phyloP scores from a whole-genome alignment of 2,888 invertebrate species.

The Microctonus brassicae region DNA sequence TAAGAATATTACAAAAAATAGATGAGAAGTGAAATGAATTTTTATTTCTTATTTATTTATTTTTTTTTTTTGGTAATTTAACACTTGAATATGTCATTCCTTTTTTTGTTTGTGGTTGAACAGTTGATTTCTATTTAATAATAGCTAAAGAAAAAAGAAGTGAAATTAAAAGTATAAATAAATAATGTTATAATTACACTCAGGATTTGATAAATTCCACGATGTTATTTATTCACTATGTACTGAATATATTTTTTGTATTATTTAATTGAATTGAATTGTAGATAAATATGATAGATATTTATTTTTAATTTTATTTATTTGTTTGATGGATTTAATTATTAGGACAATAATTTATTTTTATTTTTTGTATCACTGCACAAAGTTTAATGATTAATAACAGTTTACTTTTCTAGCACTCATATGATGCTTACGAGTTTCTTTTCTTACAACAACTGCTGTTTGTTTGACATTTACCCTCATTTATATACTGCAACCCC shows the following conservation, averaged over 20 bases:
- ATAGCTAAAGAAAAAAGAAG: no score
- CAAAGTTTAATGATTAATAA: slow-evolving; percentile 7
- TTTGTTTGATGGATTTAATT: neutral
- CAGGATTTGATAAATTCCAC: neutral
- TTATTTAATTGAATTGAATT: neutral
- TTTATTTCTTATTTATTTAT: neutral
- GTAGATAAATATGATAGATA: no score
- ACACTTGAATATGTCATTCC: neutral
- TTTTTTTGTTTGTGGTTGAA: neutral
- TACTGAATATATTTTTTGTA: neutral
- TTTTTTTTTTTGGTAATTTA: neutral
- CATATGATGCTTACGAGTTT: slow-evolving; percentile 50
- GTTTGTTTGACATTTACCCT: slow-evolving; percentile 62
- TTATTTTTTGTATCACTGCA: slow-evolving; percentile 16
- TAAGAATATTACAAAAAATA: neutral
- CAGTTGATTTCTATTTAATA: neutral
- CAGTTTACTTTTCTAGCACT: slow-evolving; percentile 45
- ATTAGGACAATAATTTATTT: neutral
- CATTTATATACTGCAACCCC: slow-evolving; percentile 67
- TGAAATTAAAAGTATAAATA: no score
- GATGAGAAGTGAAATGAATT: neutral
- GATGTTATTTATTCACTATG: neutral
- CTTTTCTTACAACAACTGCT: slow-evolving; percentile 62
- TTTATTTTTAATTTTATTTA: no score
- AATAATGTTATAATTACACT: neutral